A percentile compares a stretch with the other conserved stretches of the same genome.
Conservation (phyloP, 2,888 invertebrate species). For the Periphyllus acericola region DNA sequence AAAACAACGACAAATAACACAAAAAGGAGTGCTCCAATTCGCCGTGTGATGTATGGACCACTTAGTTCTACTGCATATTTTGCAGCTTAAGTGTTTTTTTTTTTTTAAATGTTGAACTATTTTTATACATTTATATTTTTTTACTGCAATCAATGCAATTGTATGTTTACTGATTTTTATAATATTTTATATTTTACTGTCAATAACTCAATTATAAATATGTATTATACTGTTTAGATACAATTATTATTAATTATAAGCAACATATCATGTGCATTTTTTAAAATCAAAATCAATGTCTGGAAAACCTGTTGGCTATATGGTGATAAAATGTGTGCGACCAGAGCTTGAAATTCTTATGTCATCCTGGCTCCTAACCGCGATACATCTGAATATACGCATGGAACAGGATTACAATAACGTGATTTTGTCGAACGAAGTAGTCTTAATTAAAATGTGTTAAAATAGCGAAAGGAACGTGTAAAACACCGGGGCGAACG, state of each 20-base stretch:
- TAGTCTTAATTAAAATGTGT: too few species aligned
- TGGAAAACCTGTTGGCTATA: not conserved
- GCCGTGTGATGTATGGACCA: slow-evolving; percentile 56
- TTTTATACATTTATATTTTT: slow-evolving; percentile 39
- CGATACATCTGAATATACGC: too few species aligned
- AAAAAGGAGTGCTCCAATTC: slow-evolving; percentile 49
- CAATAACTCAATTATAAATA: not conserved
- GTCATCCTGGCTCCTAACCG: not conserved
- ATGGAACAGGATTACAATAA: too few species aligned
- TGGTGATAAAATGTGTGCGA: not conserved
- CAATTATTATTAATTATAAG: not conserved
- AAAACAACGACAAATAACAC: slow-evolving; percentile 42
- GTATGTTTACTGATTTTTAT: not conserved
- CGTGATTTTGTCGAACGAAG: too few species aligned
- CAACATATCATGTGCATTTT: not conserved
- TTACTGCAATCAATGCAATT: not conserved
- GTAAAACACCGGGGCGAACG: too few species aligned
- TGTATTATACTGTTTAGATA: not conserved
- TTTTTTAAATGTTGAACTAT: slow-evolving; percentile 37
- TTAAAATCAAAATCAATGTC: not conserved
- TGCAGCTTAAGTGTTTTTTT: slow-evolving; percentile 49
- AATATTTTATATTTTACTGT: slow-evolving; percentile 15
- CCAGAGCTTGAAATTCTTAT: not conserved
- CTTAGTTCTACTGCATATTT: slow-evolving; percentile 50
- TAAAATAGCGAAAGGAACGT: too few species aligned